phyloP scores from a whole-genome alignment of 2,888 invertebrate genomes.

The Neoscelio sp. region DNA sequence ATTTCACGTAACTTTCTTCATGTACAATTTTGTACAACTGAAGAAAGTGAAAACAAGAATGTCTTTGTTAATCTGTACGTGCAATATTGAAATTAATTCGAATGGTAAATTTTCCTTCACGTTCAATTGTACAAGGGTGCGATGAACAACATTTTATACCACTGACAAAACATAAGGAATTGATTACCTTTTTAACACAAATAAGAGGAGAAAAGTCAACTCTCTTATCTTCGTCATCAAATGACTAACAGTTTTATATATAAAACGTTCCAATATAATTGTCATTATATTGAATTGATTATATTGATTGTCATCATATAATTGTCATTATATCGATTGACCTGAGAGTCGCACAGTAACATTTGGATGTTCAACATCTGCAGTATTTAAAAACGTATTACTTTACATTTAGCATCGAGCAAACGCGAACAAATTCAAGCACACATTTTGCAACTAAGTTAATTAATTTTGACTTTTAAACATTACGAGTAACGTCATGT shows the following conservation, averaged over 20 bases:
- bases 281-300: neutral
- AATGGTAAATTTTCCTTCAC: neutral
- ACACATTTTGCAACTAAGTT: neutral
- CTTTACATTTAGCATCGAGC: neutral
- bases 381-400: conserved; percentile 6
- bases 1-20: neutral
- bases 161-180: conserved; percentile 76
- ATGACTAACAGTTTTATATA: conserved; percentile 79
- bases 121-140: conserved; percentile 25
- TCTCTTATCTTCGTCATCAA: conserved; percentile 78
- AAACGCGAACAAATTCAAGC: neutral
- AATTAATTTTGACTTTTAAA: too few species aligned
- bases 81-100: conserved; percentile 8
- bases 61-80: too few species aligned
- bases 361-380: conserved; percentile 1
- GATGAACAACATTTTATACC: conserved; percentile 74
- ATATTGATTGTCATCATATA: neutral
- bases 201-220: conserved; percentile 72
- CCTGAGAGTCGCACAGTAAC: conserved; percentile 2
- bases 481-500: too few species aligned
- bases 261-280: conserved; percentile 44
- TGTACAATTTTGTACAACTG: conserved; percentile 35
- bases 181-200: conserved; percentile 76
- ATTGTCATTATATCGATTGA: conserved; percentile 4
- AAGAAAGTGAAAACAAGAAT: too few species aligned